These are phyloP conservation scores for Tanytarsus gracilentus DNA, from an alignment of 2,888 invertebrate genomes.

Conservation along the genomic window DNA sequence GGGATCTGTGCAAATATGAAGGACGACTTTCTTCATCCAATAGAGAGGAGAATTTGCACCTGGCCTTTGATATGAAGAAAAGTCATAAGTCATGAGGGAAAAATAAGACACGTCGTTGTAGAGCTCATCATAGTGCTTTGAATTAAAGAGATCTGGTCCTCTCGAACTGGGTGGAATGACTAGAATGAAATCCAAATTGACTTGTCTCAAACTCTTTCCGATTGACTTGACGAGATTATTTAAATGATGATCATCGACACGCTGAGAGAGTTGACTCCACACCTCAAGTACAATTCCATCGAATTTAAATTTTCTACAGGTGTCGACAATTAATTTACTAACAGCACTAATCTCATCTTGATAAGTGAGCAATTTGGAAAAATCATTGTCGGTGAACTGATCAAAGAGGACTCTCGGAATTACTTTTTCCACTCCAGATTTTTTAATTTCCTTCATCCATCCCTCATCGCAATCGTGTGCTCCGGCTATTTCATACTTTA, in stretches of 20 bases:
- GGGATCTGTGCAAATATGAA: slow-evolving; percentile 57
- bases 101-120: slow-evolving; percentile 72
- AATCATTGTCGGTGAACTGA: slow-evolving; percentile 68
- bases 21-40: slow-evolving; percentile 73
- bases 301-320: slow-evolving; percentile 67
- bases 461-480: slow-evolving; percentile 76
- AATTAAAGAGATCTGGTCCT: slow-evolving; percentile 59
- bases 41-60: slow-evolving; percentile 82
- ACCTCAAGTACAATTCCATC: slow-evolving; percentile 87
- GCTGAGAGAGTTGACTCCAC: slow-evolving; percentile 72
- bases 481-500: slow-evolving; percentile 58
- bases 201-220: slow-evolving; percentile 50
- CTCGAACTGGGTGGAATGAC: slow-evolving; percentile 64
- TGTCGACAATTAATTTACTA: slow-evolving; percentile 56
- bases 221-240: slow-evolving; percentile 56
- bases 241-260: slow-evolving; percentile 49
- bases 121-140: slow-evolving; percentile 67
- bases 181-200: slow-evolving; percentile 56
- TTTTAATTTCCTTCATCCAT: slow-evolving; percentile 68
- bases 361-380: slow-evolving; percentile 59
- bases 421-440: slow-evolving; percentile 50
- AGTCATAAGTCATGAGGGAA: slow-evolving; percentile 96
- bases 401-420: slow-evolving; percentile 86
- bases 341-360: slow-evolving; percentile 59
- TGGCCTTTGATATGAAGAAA: slow-evolving; percentile 69